Conservation (phyloP, 37 sponge, comb jelly and placozoan species). For the Oopsacas minuta region DNA sequence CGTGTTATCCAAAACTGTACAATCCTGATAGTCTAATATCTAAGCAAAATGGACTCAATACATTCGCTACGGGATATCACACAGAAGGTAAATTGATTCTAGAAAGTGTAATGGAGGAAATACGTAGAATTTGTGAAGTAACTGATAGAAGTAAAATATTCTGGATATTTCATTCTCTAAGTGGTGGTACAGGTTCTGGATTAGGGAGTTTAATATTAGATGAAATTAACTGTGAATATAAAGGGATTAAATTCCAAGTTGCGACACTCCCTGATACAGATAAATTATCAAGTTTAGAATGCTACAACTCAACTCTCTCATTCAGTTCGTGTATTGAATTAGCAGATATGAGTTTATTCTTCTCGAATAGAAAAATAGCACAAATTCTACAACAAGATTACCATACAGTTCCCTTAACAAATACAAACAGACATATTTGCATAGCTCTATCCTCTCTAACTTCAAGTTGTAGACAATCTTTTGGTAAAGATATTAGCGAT, state of each 20-base stretch:
- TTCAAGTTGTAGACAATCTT: neutral
- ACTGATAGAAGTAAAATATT: neutral
- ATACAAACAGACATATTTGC: neutral
- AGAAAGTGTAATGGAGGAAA: neutral
- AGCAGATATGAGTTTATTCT: neutral
- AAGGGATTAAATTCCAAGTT: neutral
- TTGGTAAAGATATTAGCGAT: neutral
- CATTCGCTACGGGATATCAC: neutral
- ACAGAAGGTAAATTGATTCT: neutral
- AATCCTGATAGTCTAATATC: neutral
- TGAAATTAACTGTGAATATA: neutral
- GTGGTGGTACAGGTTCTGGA: neutral
- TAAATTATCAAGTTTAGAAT: neutral
- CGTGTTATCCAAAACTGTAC: neutral
- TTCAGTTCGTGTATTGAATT: neutral
- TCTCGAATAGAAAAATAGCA: neutral
- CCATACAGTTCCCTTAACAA: neutral
- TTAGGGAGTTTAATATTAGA: neutral
- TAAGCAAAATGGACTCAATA: neutral
- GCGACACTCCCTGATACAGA: neutral
- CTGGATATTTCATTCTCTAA: slow-evolving; percentile 1
- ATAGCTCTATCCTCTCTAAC: neutral
- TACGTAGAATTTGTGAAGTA: neutral
- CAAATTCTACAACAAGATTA: neutral
- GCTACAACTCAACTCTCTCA: slow-evolving; percentile 7